Conservation (phyloP, 2,888 invertebrate genomes). For the Rhamnusium bicolor region DNA sequence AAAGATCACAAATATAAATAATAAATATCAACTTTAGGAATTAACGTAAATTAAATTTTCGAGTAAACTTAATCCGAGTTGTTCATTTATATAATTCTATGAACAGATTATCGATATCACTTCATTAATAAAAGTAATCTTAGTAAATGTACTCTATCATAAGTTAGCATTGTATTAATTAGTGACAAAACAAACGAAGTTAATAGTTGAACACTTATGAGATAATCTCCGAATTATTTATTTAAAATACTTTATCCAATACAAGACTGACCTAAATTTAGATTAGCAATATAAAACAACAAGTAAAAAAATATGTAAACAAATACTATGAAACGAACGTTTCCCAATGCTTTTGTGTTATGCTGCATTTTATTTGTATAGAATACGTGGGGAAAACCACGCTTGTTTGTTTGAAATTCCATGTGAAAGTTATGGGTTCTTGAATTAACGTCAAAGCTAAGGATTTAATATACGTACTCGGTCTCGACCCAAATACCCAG, state of each 20-base stretch:
- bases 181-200: not conserved
- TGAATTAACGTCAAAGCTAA: slow-evolving; percentile 1
- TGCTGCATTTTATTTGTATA: not conserved
- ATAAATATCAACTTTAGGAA: not conserved
- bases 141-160: not conserved
- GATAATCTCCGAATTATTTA: not conserved
- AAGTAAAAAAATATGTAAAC: too few species aligned
- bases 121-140: not conserved
- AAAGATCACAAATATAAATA: not conserved
- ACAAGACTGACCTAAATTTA: too few species aligned
- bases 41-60: not conserved
- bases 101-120: not conserved
- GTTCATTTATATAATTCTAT: not conserved
- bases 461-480: not conserved
- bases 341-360: not conserved
- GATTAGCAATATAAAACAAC: too few species aligned
- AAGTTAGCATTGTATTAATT: too few species aligned
- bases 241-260: too few species aligned
- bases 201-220: not conserved
- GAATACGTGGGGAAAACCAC: not conserved
- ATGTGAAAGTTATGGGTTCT: slow-evolving; percentile 1
- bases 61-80: not conserved
- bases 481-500: slow-evolving; percentile 11
- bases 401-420: not conserved
- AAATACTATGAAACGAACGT: not conserved